phyloP scores from a whole-genome alignment of 1,140 invertebrate species.

The Luehdorfia chinensis region DNA sequence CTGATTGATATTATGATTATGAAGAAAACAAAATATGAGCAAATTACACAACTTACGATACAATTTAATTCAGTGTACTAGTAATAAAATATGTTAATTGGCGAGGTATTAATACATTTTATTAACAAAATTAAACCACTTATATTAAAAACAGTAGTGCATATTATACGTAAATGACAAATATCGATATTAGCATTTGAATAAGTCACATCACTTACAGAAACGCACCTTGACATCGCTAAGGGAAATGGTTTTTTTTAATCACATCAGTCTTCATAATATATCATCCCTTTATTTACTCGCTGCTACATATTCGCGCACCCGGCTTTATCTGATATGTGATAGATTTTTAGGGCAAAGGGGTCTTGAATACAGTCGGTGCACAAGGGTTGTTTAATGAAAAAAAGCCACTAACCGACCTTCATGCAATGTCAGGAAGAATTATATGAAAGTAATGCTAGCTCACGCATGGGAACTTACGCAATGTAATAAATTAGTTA shows the following conservation, averaged over 20 bases:
- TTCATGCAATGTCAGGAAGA: conserved; percentile 27
- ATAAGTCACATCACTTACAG: conserved; percentile 35
- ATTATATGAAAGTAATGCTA: conserved; percentile 16
- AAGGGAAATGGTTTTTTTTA: conserved; percentile 73
- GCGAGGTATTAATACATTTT: no score
- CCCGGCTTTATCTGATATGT: conserved; percentile 46
- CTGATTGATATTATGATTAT: no score
- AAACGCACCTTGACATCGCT: conserved; percentile 70
- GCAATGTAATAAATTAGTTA: neutral
- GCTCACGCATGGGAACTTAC: conserved; percentile 10
- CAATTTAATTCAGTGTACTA: no score
- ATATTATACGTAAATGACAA: no score
- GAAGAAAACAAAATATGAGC: no score
- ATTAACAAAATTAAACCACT: no score
- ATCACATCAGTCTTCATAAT: conserved; percentile 69
- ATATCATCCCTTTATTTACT: conserved; percentile 74
- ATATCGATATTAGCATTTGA: no score
- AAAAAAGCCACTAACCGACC: conserved; percentile 25
- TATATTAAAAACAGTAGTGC: no score
- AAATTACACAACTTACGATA: no score
- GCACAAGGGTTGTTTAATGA: conserved; percentile 37
- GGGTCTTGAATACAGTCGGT: conserved; percentile 41
- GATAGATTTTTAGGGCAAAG: conserved; percentile 53
- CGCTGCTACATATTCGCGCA: conserved; percentile 69
- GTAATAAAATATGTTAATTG: no score